These are phyloP conservation scores for Oscheius sp. DNA, from an alignment of 2,888 invertebrate species.

Conservation along the genomic window DNA sequence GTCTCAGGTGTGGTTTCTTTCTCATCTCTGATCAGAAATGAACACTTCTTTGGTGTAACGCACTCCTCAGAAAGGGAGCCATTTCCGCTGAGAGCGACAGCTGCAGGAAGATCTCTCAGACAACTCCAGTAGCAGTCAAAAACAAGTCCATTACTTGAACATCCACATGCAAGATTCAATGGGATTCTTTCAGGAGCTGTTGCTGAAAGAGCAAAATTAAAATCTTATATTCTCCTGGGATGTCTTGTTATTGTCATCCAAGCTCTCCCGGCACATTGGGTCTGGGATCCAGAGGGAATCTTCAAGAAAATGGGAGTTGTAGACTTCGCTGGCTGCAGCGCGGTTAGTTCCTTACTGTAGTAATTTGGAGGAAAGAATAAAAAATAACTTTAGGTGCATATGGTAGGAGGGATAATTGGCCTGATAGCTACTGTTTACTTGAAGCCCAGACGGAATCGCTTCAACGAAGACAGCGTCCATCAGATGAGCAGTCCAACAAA, in stretches of 20 bases:
- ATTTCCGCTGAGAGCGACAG: neutral
- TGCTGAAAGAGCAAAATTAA: constrained; percentile 66
- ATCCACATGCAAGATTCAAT: too few relatives aligned
- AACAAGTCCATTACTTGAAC: neutral
- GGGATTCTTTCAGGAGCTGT: constrained; percentile 67
- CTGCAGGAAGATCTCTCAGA: neutral
- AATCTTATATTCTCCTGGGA: constrained; percentile 66
- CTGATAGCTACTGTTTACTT: constrained; percentile 64
- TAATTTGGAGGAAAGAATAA: neutral
- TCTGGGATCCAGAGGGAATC: constrained; percentile 71
- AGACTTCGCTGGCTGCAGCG: constrained; percentile 71
- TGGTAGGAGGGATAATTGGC: constrained; percentile 66
- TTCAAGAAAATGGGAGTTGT: constrained; percentile 62
- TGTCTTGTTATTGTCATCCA: constrained; percentile 60
- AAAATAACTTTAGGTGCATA: constrained; percentile 49
- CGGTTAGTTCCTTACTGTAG: constrained; percentile 54
- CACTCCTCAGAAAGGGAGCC: neutral
- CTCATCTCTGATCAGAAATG: neutral
- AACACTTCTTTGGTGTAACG: too few relatives aligned
- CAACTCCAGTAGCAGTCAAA: too few relatives aligned
- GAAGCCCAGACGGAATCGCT: constrained; percentile 59
- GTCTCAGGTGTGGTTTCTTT: constrained; percentile 57
- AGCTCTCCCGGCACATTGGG: constrained; percentile 72
- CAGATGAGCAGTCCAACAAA: constrained; percentile 64
- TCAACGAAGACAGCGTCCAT: constrained; percentile 56